These are phyloP conservation scores for Epinephelus moara DNA, from an alignment of 2,113 vertebrate genomes.

Conservation along the genomic window DNA sequence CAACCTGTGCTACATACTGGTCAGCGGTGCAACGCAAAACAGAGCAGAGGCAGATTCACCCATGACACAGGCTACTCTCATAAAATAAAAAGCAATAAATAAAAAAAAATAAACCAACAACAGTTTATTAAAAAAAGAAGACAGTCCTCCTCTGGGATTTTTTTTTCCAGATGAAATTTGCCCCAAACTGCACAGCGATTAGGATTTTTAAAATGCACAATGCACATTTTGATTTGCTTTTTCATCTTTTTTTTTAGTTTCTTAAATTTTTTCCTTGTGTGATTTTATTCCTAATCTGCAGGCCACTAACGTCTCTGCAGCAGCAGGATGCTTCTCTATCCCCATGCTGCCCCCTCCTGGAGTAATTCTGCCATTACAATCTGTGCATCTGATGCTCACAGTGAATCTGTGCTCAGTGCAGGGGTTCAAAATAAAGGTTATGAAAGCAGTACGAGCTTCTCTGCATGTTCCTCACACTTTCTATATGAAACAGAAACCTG, in stretches of 20 bases:
- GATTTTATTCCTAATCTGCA: background rate
- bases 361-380: background rate
- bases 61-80: too few relatives aligned
- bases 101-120: background rate
- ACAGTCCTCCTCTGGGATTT: background rate
- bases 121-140: background rate
- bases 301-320: background rate
- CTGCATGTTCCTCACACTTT: too few relatives aligned
- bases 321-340: background rate
- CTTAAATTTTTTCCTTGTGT: rapidly evolving
- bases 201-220: background rate
- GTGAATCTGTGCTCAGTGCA: background rate
- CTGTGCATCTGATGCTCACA: background rate
- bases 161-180: background rate
- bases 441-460: background rate
- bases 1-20: background rate
- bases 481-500: too few relatives aligned
- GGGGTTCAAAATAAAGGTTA: background rate
- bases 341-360: conserved; percentile 55
- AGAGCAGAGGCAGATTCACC: background rate
- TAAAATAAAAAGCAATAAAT: background rate
- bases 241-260: background rate
- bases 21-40: background rate
- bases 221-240: background rate
- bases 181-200: background rate